phyloP scores from a whole-genome alignment of 92 coral and sea anemone species.

The Scolanthus callimorphus region DNA sequence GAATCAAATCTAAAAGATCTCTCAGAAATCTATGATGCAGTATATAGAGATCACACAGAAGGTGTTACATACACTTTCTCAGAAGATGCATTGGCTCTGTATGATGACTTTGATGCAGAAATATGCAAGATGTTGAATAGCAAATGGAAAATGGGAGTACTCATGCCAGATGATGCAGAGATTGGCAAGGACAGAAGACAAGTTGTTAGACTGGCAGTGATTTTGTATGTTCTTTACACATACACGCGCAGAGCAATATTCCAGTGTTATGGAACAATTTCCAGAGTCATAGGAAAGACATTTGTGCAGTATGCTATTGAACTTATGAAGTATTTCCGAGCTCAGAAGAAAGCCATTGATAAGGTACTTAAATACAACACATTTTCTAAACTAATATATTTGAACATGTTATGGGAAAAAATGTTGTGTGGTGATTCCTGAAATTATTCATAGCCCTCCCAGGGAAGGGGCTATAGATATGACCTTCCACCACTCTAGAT shows the following conservation, averaged over 20 bases:
- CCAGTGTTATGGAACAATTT: conserved; percentile 42
- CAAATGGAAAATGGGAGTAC: conserved; percentile 35
- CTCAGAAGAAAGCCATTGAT: too few relatives aligned
- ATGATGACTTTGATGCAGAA: conserved; percentile 34
- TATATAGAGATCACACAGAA: conserved; percentile 49
- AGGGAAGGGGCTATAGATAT: too few relatives aligned
- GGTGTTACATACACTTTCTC: conserved; percentile 28
- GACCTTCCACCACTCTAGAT: too few relatives aligned
- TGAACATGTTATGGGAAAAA: too few relatives aligned
- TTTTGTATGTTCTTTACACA: conserved; percentile 44
- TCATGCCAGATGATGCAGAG: conserved; percentile 29
- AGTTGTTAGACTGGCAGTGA: conserved; percentile 43
- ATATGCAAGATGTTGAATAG: conserved; percentile 31
- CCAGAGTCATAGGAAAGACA: too few relatives aligned
- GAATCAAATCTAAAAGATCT: conserved; percentile 38
- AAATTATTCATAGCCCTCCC: too few relatives aligned
- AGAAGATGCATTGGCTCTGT: conserved; percentile 28
- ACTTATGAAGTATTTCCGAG: too few relatives aligned
- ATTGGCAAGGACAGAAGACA: conserved; percentile 45
- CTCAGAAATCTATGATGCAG: conserved; percentile 36
- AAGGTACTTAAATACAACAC: too few relatives aligned
- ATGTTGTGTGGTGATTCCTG: too few relatives aligned
- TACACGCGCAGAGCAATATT: conserved; percentile 45
- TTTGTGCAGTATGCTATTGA: too few relatives aligned
- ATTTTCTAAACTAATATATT: too few relatives aligned